Conservation (phyloP, 2,797 vertebrate species). For the Etheostoma perlongum region DNA sequence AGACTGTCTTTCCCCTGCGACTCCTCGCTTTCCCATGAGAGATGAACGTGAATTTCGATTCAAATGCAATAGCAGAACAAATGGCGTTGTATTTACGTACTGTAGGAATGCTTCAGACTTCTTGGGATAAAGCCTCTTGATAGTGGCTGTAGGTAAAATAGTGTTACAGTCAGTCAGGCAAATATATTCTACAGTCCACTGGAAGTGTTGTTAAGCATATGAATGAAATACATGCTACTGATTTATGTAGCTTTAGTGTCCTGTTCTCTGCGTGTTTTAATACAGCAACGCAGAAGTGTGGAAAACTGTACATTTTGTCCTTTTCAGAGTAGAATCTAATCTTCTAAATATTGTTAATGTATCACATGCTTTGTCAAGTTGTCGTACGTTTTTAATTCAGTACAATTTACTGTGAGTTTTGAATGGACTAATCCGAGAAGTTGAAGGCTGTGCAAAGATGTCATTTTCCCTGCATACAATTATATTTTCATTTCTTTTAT, state of each 20-base stretch:
- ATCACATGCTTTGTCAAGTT: background rate
- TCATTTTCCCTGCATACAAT: constrained; percentile 41
- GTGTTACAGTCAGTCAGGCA: constrained; percentile 38
- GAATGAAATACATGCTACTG: constrained; percentile 30
- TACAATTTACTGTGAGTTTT: constrained; percentile 20
- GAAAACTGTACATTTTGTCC: background rate
- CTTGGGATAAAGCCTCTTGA: background rate
- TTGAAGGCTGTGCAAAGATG: constrained; percentile 15
- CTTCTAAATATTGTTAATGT: background rate
- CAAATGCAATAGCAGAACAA: constrained; percentile 13
- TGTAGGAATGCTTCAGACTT: background rate
- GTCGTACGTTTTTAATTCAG: constrained; percentile 27
- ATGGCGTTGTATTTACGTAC: background rate
- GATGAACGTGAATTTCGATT: background rate
- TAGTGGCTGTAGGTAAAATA: constrained; percentile 3
- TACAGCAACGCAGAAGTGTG: background rate
- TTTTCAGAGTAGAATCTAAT: background rate
- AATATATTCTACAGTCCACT: constrained; percentile 23
- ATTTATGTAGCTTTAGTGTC: constrained; percentile 18
- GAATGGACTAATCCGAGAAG: constrained; percentile 23
- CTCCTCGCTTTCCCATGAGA: background rate
- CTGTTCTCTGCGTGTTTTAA: background rate
- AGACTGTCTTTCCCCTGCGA: background rate
- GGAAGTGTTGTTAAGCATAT: constrained; percentile 31
- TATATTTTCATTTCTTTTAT: constrained; percentile 58